Evolutionary conservation across 23 tunicate genomes (phyloP).

Genomic region (Halocynthia roretzi): DNA sequence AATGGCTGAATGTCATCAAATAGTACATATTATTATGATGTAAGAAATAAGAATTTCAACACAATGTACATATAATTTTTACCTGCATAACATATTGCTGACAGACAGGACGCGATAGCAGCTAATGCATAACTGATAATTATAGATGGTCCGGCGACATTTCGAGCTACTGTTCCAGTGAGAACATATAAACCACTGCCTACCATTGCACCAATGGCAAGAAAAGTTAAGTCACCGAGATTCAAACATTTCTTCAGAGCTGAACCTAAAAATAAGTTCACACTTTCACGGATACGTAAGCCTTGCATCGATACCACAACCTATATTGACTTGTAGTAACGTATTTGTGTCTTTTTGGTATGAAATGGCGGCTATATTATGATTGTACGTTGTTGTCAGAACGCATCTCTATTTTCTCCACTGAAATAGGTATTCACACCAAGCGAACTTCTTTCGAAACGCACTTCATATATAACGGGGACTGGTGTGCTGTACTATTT

Average conservation of each 20-base stretch:
- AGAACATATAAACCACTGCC: slow-evolving; percentile 52
- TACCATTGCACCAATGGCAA: slow-evolving; percentile 49
- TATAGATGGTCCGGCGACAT: slow-evolving; percentile 45
- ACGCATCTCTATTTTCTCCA: no score
- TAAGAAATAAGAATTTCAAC: no score
- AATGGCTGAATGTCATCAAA: no score
- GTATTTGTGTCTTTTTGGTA: no score
- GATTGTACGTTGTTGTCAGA: no score
- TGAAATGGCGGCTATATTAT: no score
- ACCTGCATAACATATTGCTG: slow-evolving; percentile 60
- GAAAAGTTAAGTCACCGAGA: slow-evolving; percentile 33
- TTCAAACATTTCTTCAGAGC: slow-evolving; percentile 27
- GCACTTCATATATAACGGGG: no score
- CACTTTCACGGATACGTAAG: not conserved
- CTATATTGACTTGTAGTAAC: not conserved
- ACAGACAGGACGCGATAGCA: slow-evolving; percentile 36
- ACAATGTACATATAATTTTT: no score
- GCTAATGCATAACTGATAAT: slow-evolving; percentile 44
- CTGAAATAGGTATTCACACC: no score
- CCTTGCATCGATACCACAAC: not conserved
- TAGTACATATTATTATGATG: no score
- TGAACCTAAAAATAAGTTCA: not conserved
- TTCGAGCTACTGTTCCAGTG: slow-evolving; percentile 44
- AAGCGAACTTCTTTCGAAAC: no score
- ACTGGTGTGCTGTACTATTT: no score